These are phyloP conservation scores for Rhagologus leucostigma DNA, from an alignment of 2,113 vertebrate species.

Conservation along the genomic window DNA sequence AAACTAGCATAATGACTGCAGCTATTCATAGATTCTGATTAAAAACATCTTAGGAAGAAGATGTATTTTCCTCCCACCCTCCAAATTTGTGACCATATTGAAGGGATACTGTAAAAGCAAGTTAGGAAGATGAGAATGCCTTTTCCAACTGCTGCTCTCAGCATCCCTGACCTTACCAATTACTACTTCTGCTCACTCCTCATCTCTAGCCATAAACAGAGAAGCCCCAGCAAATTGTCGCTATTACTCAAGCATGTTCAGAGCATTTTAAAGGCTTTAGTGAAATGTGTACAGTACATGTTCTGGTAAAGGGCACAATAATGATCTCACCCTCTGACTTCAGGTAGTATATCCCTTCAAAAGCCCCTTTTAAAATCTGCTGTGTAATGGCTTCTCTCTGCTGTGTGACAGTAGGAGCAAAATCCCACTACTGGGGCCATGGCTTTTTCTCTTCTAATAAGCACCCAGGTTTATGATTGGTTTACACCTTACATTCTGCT, in stretches of 20 bases:
- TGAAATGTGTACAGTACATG: not conserved
- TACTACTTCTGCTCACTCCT: not conserved
- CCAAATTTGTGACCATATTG: not conserved
- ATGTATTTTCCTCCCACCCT: not conserved
- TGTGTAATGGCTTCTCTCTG: not conserved
- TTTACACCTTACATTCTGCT: not conserved
- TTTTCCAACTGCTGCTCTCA: not conserved
- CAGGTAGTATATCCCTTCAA: not conserved
- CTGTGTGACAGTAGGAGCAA: not conserved
- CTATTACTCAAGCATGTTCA: not conserved
- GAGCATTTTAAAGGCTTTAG: not conserved
- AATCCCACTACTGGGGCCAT: not conserved
- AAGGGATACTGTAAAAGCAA: not conserved
- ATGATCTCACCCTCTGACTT: not conserved
- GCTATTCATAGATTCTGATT: not conserved
- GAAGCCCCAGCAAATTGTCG: not conserved
- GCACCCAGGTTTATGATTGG: fast-evolving
- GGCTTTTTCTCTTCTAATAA: not conserved
- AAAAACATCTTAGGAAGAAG: not conserved
- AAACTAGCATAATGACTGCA: not conserved
- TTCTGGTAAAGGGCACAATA: not conserved
- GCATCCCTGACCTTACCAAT: not conserved
- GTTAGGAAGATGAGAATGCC: not conserved
- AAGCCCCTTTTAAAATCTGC: not conserved
- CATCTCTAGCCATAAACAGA: not conserved